Percentiles rank a stretch among this genome's conserved stretches.
Evolutionary conservation across 2,797 vertebrate genomes (phyloP).

Genomic region (Brachyalestes nurse): DNA sequence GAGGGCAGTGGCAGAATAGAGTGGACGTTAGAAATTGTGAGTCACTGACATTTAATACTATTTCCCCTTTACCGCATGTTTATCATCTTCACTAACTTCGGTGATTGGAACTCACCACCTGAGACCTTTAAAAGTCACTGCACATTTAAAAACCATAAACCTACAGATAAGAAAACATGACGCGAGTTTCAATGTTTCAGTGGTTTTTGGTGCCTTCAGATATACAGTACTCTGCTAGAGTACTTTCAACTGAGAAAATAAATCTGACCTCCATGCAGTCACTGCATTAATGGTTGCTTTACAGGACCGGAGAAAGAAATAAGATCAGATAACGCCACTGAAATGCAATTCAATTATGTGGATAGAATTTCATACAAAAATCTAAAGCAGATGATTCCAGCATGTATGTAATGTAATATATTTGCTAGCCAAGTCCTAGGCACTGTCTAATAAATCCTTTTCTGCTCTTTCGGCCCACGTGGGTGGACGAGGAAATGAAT

Average conservation of each 20-base stretch:
- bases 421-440: constrained; percentile 25
- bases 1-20: not conserved
- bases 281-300: not conserved
- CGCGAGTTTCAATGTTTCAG: not conserved
- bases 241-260: not conserved
- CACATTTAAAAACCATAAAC: constrained; percentile 5
- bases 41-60: constrained; percentile 24
- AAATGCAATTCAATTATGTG: constrained; percentile 21
- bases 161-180: constrained; percentile 6
- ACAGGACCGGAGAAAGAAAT: constrained; percentile 27
- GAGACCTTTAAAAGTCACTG: constrained; percentile 24
- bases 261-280: constrained; percentile 9
- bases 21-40: not conserved
- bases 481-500: constrained; percentile 43
- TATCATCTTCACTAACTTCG: constrained; percentile 18
- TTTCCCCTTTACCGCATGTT: not conserved
- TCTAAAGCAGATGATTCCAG: constrained; percentile 31
- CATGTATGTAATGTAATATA: not conserved
- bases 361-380: constrained; percentile 31
- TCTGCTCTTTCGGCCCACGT: constrained; percentile 34
- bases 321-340: constrained; percentile 16
- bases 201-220: not conserved
- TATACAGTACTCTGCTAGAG: constrained; percentile 5
- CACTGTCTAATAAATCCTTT: constrained; percentile 38
- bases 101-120: constrained; percentile 1